Percentiles rank a stretch among this genome's conserved stretches.
phyloP scores from a whole-genome alignment of 2,113 vertebrate genomes.

The Seriola aureovittata region DNA sequence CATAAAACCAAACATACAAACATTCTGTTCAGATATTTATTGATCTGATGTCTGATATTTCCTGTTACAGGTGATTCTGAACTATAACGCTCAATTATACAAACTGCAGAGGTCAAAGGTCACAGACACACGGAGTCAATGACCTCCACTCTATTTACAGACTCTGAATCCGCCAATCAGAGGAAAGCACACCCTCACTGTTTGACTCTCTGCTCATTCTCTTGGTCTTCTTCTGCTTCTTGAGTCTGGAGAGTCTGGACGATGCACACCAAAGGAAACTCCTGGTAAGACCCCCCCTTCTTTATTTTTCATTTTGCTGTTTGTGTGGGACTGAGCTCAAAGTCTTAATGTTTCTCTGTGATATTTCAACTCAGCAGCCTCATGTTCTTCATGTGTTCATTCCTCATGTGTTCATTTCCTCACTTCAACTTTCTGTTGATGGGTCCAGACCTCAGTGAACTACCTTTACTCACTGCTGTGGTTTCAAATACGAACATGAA shows the following conservation, averaged over 20 bases:
- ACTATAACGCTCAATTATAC: background rate
- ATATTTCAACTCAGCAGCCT: too few species aligned
- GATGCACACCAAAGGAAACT: constrained; percentile 78
- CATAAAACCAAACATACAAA: background rate
- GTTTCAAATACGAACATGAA: background rate
- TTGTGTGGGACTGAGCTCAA: too few species aligned
- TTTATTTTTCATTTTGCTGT: too few species aligned
- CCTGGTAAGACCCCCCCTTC: constrained; percentile 69
- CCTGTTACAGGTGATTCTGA: background rate
- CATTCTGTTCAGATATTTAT: background rate
- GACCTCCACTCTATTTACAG: constrained; percentile 15
- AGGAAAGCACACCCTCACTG: background rate
- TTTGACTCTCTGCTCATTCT: background rate
- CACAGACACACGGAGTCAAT: constrained; percentile 14
- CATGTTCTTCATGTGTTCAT: too few species aligned
- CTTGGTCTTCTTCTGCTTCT: background rate
- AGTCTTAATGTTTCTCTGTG: too few species aligned
- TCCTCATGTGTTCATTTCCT: too few species aligned
- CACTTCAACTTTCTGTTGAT: too few species aligned
- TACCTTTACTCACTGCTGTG: background rate
- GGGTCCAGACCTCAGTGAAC: too few species aligned
- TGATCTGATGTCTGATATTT: background rate
- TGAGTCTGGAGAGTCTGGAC: background rate
- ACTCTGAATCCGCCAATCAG: constrained; percentile 36
- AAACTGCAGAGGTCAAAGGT: constrained; percentile 47